Evolutionary conservation across 2,888 invertebrate genomes (phyloP).

Genomic region (Elmis aenea): DNA sequence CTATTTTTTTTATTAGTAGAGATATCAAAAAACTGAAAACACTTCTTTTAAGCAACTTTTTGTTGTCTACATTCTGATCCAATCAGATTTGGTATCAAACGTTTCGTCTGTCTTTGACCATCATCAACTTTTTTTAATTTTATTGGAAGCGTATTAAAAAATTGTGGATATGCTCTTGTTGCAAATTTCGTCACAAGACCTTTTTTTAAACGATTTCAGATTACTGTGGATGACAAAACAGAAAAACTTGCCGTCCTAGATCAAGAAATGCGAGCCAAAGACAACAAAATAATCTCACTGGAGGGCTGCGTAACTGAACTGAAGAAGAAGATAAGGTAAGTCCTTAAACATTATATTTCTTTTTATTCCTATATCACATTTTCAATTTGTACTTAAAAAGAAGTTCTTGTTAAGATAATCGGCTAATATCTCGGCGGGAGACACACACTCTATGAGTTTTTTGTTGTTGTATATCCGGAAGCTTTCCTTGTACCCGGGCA

Average conservation of each 20-base stretch:
- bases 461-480: conserved; percentile 38
- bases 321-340: conserved; percentile 53
- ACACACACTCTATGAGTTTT: conserved; percentile 51
- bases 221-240: conserved; percentile 67
- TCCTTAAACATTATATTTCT: conserved; percentile 12
- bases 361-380: neutral
- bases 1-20: too few relatives aligned
- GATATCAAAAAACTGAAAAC: too few relatives aligned
- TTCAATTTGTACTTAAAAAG: conserved; percentile 18
- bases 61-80: too few relatives aligned
- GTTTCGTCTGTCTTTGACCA: too few relatives aligned
- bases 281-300: conserved; percentile 51
- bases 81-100: too few relatives aligned
- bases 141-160: neutral
- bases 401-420: conserved; percentile 57
- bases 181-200: too few relatives aligned
- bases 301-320: conserved; percentile 55
- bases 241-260: conserved; percentile 63
- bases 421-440: conserved; percentile 59
- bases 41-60: too few relatives aligned
- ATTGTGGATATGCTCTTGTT: too few relatives aligned
- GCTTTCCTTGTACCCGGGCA: conserved; percentile 57
- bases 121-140: neutral
- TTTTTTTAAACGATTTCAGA: conserved; percentile 42
- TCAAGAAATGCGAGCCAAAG: conserved; percentile 58